Evolutionary conservation across 2,113 vertebrate species (phyloP).

Genomic region (Probosciger aterrimus): DNA sequence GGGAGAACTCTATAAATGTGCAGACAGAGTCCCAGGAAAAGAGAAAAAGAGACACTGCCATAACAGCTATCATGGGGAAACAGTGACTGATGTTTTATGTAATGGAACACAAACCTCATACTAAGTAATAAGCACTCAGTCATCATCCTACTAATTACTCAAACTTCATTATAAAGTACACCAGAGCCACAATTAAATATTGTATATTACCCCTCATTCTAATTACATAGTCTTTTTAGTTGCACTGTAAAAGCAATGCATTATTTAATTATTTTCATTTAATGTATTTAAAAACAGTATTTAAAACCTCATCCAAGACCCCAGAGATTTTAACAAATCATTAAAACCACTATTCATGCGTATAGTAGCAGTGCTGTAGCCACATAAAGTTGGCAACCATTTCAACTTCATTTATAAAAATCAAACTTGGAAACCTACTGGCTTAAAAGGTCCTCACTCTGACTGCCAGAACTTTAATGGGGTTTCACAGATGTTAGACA

Average conservation of each 20-base stretch:
- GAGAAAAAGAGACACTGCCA: neutral
- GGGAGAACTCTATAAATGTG: neutral
- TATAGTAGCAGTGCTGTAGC: neutral
- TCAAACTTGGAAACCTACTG: neutral
- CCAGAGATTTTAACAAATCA: neutral
- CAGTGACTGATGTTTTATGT: conserved; percentile 55
- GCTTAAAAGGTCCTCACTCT: conserved; percentile 15
- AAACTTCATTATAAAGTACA: conserved; percentile 40
- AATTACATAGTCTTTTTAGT: conserved; percentile 32
- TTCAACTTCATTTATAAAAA: conserved; percentile 5
- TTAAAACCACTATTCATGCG: neutral
- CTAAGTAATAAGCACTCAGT: conserved; percentile 44
- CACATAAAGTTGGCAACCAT: neutral
- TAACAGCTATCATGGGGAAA: conserved; percentile 39
- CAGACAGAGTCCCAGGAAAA: conserved; percentile 14
- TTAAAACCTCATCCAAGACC: conserved; percentile 14
- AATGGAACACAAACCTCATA: conserved; percentile 57
- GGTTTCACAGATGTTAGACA: neutral
- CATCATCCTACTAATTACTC: conserved; percentile 55
- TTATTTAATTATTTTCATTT: conserved; percentile 57
- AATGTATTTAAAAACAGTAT: conserved; percentile 36
- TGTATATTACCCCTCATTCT: conserved; percentile 1
- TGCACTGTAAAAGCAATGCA: neutral
- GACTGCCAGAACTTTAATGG: neutral
- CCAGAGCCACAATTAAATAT: conserved; percentile 29